Conservation (phyloP, 2,113 vertebrate genomes). For the Gambusia holbrooki region DNA sequence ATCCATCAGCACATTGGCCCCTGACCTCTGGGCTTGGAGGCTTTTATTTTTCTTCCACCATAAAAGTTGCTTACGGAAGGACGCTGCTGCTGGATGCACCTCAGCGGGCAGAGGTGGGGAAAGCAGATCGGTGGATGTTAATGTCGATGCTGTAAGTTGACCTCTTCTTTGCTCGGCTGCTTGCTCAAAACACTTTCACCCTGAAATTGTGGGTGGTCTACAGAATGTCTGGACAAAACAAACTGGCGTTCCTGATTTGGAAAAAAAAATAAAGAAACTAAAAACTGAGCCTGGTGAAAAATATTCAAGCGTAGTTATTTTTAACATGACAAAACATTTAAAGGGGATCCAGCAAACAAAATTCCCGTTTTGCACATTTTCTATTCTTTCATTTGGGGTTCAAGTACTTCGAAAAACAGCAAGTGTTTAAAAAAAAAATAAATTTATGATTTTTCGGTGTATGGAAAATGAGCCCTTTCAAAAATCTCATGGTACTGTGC, state of each 20-base stretch:
- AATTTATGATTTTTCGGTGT: too few species aligned
- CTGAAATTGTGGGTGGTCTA: not conserved
- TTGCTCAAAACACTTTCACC: slow-evolving; percentile 33
- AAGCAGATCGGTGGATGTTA: slow-evolving; percentile 70
- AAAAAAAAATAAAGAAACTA: not conserved
- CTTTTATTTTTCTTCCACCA: slow-evolving; percentile 75
- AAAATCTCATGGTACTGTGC: too few species aligned
- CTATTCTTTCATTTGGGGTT: too few species aligned
- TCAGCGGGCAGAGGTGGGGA: slow-evolving; percentile 68
- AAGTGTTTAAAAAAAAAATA: too few species aligned
- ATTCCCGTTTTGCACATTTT: too few species aligned
- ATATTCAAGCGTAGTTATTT: not conserved
- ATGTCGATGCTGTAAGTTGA: slow-evolving; percentile 42
- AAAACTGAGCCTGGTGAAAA: not conserved
- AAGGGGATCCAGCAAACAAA: too few species aligned
- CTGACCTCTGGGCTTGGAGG: slow-evolving; percentile 90
- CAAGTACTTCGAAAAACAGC: too few species aligned
- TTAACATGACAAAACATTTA: not conserved
- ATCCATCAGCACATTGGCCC: slow-evolving; percentile 97
- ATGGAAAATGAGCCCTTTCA: too few species aligned
- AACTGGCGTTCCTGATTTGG: not conserved
- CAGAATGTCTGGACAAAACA: not conserved
- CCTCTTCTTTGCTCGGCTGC: slow-evolving; percentile 38
- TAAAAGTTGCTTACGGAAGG: slow-evolving; percentile 85
- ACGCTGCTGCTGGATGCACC: slow-evolving; percentile 76